Base-by-base conservation (phyloP, 2,797 vertebrate species). In the Eospalax fontanierii region DNA sequence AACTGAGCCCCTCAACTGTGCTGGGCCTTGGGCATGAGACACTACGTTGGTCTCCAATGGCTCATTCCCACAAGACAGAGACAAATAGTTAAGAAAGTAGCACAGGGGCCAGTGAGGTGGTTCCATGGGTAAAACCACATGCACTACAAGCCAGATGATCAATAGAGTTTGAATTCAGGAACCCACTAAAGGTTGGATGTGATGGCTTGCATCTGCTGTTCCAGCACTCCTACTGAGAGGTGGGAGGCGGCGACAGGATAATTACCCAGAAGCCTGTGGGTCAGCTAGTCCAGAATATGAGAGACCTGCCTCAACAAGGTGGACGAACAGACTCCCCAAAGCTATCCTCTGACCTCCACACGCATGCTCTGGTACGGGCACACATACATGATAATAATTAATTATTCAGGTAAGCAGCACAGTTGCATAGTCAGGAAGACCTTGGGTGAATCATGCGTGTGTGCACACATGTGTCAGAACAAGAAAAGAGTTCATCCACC, bases 21-120 rank as follows among this genome's bases (percentile, higher is more conserved):
- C 70, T 6, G 10, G 35, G 40, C 8, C 4, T 6, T 7, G 10
- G 65, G 28, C 7, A 7, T 0, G 33, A 61, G 24, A 18, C 33
- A 14, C 0, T 0, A 21, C 0, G 33, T 24, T 33, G 24, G 21
- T 28, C 22, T 5, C 30, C 7, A 1, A 40, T 66, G 40, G 40
- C 46, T 81, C 57, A 4, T 30, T 26, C 28, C 26, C 38, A 71
- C 2, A 6, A 71, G 61, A 71, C 16, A 84, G 6, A 54, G 12
- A 43, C 8, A 30, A 70, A 50, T 0, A 10, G 7, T 15, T 59
- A 57, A 18, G 50, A 46, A 66, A 61, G 15, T 11, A 30, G 80
- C 26, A 65, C 15, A 11, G 0, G 38, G 18, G 28, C 26, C 63
- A 50, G 40, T 40, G 30, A 50, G 12, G 24, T 10, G 81, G 63